These are phyloP conservation scores for Anser brachyrhynchus DNA, from an alignment of 2,113 vertebrate species.

Conservation along the genomic window DNA sequence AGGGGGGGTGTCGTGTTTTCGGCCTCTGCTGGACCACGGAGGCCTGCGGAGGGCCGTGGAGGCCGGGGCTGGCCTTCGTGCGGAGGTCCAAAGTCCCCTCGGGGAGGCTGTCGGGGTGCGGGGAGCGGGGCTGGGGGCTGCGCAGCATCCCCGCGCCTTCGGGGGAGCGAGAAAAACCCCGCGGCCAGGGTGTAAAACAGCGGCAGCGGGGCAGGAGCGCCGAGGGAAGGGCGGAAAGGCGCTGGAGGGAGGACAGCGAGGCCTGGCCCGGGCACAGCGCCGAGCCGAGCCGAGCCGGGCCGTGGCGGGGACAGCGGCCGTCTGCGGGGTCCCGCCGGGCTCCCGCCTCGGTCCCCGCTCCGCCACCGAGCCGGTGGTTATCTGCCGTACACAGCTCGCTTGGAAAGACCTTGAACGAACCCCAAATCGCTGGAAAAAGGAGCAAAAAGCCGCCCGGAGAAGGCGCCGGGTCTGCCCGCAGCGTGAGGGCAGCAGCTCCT, in stretches of 20 bases:
- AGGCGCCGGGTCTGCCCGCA: background rate
- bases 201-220: accelerated
- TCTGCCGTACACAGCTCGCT: too few relatives aligned
- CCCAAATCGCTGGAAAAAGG: background rate
- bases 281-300: too few relatives aligned
- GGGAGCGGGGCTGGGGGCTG: background rate
- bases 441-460: background rate
- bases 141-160: background rate
- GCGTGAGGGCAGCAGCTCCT: background rate
- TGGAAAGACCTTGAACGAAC: too few relatives aligned
- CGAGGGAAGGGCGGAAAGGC: accelerated
- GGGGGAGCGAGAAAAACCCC: background rate
- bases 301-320: background rate
- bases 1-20: background rate
- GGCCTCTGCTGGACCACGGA: background rate
- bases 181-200: background rate
- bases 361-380: background rate
- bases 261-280: too few relatives aligned
- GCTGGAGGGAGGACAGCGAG: too few relatives aligned
- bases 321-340: background rate
- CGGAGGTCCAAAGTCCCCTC: background rate
- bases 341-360: accelerated
- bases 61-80: background rate
- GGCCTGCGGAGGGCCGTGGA: background rate
- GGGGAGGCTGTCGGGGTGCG: accelerated